A percentile compares a stretch with the other conserved stretches of the same genome.
phyloP scores from a whole-genome alignment of 2,797 vertebrate species.

The Spinus pinus region DNA sequence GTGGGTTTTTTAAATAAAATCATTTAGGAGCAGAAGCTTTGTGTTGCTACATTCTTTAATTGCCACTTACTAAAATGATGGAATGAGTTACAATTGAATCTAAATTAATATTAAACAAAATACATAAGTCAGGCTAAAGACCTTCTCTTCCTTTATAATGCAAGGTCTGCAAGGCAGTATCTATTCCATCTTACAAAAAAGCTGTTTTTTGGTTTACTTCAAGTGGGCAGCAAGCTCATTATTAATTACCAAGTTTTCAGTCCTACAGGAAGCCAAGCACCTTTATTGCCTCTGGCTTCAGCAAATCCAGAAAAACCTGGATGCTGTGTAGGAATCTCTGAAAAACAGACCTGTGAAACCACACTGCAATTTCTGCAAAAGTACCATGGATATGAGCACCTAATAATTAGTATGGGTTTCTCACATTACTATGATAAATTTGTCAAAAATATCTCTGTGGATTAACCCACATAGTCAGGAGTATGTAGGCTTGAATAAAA shows the following conservation, averaged over 20 bases:
- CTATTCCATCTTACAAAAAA: background rate
- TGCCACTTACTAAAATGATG: background rate
- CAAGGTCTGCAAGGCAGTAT: background rate
- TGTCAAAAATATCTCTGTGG: background rate
- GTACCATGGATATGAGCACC: background rate
- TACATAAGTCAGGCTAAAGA: background rate
- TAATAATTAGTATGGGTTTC: background rate
- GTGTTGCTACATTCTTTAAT: background rate
- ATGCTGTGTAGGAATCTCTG: background rate
- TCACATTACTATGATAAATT: background rate
- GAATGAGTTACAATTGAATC: background rate
- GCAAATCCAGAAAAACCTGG: background rate
- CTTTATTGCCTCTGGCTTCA: background rate
- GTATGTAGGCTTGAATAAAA: background rate
- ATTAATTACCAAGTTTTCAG: background rate
- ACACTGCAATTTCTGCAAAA: background rate
- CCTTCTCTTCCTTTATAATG: background rate
- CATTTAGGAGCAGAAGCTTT: background rate
- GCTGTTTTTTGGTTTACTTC: background rate
- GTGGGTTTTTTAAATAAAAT: rapidly evolving
- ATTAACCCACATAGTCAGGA: background rate
- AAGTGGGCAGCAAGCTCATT: background rate
- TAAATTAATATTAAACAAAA: background rate
- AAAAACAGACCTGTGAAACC: background rate
- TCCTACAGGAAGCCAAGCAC: background rate